Evolutionary conservation across 2,888 invertebrate species (phyloP).

Genomic region (Trissoscelio sp.): DNA sequence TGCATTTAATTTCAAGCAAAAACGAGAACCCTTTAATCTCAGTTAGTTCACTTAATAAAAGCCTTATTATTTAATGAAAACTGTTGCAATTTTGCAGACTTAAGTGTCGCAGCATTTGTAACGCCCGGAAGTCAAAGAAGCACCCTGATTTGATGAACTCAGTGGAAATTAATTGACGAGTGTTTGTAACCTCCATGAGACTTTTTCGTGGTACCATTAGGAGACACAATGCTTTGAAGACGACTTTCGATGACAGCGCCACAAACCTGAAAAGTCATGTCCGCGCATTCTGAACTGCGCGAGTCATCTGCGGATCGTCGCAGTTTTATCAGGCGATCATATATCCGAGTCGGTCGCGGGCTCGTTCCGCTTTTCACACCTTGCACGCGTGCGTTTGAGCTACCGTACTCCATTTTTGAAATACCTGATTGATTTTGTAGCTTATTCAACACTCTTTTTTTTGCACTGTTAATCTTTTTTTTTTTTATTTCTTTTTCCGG

Average conservation of each 20-base stretch:
- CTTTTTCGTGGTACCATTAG: constrained; percentile 11
- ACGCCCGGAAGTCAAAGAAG: too few species aligned
- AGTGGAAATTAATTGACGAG: not conserved
- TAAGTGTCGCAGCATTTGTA: too few species aligned
- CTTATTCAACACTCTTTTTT: too few species aligned
- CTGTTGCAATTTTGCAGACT: too few species aligned
- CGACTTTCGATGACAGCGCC: constrained; percentile 68
- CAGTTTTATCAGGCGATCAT: constrained; percentile 77
- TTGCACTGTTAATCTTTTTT: too few species aligned
- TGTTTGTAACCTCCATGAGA: not conserved
- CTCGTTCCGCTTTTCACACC: constrained; percentile 39
- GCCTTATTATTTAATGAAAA: too few species aligned
- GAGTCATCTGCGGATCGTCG: constrained; percentile 82
- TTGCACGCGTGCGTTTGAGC: constrained; percentile 34
- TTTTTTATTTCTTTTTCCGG: too few species aligned
- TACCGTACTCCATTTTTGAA: not conserved
- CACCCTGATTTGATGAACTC: too few species aligned
- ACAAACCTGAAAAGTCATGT: constrained; percentile 71
- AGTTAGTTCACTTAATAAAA: too few species aligned
- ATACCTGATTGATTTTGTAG: too few species aligned
- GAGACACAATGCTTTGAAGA: constrained; percentile 38
- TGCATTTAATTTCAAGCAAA: too few species aligned
- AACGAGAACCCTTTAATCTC: too few species aligned
- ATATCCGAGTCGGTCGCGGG: constrained; percentile 46
- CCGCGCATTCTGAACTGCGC: constrained; percentile 79